These are phyloP conservation scores for Phenganax marumi DNA, from an alignment of 92 coral and sea anemone genomes.

Conservation along the genomic window DNA sequence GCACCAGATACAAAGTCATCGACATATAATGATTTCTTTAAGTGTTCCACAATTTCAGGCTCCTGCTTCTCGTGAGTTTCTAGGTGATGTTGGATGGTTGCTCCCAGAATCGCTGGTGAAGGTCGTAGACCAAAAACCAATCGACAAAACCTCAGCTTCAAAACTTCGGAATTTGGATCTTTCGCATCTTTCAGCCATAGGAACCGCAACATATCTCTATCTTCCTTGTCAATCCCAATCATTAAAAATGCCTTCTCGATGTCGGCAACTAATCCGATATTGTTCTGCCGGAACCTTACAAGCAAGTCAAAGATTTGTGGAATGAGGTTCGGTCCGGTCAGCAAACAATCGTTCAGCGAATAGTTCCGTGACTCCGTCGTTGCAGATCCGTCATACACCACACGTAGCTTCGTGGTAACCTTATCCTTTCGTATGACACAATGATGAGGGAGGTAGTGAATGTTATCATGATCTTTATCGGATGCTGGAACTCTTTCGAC, in stretches of 20 bases:
- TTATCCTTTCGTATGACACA: conserved; percentile 16
- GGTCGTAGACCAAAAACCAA: conserved; percentile 60
- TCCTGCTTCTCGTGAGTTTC: background rate
- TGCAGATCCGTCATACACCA: conserved; percentile 21
- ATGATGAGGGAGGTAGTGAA: conserved; percentile 21
- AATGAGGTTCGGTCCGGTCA: conserved; percentile 50
- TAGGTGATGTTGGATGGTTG: conserved; percentile 7
- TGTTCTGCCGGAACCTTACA: conserved; percentile 42
- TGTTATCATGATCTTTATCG: background rate
- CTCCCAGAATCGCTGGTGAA: conserved; percentile 58
- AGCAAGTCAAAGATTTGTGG: conserved; percentile 53
- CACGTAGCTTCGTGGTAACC: conserved; percentile 13
- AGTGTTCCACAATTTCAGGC: conserved; percentile 22
- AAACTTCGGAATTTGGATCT: conserved; percentile 32
- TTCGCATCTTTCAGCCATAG: conserved; percentile 52
- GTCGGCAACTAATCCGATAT: conserved; percentile 49
- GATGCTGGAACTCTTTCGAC: background rate
- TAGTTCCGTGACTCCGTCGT: conserved; percentile 21
- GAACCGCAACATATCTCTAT: conserved; percentile 60
- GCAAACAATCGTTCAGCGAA: conserved; percentile 53
- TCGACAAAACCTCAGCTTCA: conserved; percentile 41
- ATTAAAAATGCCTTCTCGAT: conserved; percentile 59
- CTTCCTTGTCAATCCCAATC: conserved; percentile 41
- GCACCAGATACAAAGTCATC: conserved; percentile 17
- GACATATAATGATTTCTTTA: conserved; percentile 21